Evolutionary conservation across 2,888 invertebrate species (phyloP), one percentile per base, ranked within the genome.

Genomic region (Nomada ferruginata): DNA sequence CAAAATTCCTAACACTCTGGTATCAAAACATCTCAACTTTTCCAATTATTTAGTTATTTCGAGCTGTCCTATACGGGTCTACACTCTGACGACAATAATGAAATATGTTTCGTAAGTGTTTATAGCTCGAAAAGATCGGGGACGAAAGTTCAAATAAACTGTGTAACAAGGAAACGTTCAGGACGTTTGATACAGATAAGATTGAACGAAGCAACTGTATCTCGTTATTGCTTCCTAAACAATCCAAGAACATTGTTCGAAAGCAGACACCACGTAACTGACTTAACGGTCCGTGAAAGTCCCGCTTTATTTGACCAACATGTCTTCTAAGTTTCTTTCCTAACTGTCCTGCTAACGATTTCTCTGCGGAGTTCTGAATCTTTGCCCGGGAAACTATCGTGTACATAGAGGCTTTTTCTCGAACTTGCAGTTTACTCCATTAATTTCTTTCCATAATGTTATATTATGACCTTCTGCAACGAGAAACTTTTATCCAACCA

Each of bases 241-340:
- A 79, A 70, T 79, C 70, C n/a, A 15, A 20, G 74, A 79, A 70
- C 69, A 70, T 72, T 64, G 71, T 80, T 81, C 76, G 70, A 55
- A 69, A 73, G 71, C 71, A 72, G 76, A 72, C 76, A 82, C 80
- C 71, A 26, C 64, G 68, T 80, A 80, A 80, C 71, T 55, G 68
- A 80, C 66, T 80, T 76, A 82, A 82, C 76, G 76, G 76, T 60
- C 68, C 60, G 76, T 71, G 42, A 59, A 82, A 72, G 64, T 83
- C 76, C 61, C 71, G 60, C 60, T 81, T 81, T 81, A 81, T 81
- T 83, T 81, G 73, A 65, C 81, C 77, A 76, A 83, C 75, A 73
- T 81, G 82, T 76, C 74, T 60, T 70, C 69, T 47, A 77, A 83
- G 65, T 82, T 82, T 80, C 80, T 76, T 71, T 80, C 64, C 76